These are phyloP conservation scores for Oscheius sp. DNA, from an alignment of 2,888 invertebrate species.

Conservation along the genomic window DNA sequence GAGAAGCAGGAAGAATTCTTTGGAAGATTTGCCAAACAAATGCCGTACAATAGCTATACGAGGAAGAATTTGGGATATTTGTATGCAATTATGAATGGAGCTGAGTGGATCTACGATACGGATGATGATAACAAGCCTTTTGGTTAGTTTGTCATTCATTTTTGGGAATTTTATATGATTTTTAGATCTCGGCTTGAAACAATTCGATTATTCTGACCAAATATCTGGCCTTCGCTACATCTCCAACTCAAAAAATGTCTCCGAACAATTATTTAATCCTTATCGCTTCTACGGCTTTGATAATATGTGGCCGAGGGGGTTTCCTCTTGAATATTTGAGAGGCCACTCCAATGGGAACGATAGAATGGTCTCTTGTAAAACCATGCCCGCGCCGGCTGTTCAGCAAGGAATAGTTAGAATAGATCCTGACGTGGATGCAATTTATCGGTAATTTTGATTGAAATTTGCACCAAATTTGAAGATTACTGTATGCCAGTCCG, in stretches of 20 bases:
- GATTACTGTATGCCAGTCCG: conserved; percentile 42
- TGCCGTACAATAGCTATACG: conserved; percentile 23
- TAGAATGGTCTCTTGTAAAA: conserved; percentile 32
- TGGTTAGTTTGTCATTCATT: neutral
- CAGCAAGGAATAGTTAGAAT: conserved; percentile 45
- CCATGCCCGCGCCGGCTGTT: conserved; percentile 39
- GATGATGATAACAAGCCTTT: conserved; percentile 40
- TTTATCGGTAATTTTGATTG: neutral
- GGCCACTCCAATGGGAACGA: conserved; percentile 38
- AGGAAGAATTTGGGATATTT: conserved; percentile 34
- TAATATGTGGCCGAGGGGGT: conserved; percentile 51
- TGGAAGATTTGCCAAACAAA: neutral
- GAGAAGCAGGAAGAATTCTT: conserved; percentile 5
- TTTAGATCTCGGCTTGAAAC: conserved; percentile 41
- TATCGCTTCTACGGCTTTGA: conserved; percentile 42
- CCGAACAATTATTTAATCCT: conserved; percentile 44
- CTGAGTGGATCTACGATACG: conserved; percentile 42
- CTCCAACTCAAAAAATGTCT: neutral
- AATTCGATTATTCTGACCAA: conserved; percentile 34
- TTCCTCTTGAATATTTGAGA: conserved; percentile 40
- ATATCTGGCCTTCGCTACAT: conserved; percentile 32
- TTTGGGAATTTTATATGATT: no score
- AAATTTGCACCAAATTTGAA: conserved; percentile 5
- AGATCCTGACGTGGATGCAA: neutral
- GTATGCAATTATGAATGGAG: conserved; percentile 38